These are phyloP conservation scores for Mionectes olivaceus DNA, from an alignment of 2,797 vertebrate genomes.

Conservation along the genomic window DNA sequence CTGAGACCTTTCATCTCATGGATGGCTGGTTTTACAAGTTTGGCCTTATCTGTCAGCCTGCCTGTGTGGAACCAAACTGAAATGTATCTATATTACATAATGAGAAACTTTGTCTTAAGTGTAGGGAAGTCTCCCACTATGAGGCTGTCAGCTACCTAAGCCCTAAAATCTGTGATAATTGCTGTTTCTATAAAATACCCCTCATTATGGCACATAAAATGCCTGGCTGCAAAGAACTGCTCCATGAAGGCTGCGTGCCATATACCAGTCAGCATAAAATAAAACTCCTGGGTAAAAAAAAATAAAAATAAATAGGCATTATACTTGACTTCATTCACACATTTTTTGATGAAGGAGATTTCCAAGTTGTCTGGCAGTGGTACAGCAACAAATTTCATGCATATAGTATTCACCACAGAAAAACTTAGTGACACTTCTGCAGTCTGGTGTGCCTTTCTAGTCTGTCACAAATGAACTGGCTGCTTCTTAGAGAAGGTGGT, in stretches of 20 bases:
- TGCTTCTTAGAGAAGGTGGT: background rate
- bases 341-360: slow-evolving; percentile 28
- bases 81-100: slow-evolving; percentile 75
- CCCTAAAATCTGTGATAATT: slow-evolving; percentile 78
- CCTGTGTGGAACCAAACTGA: slow-evolving; percentile 52
- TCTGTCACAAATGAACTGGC: background rate
- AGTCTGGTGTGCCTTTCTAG: background rate
- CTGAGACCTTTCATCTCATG: slow-evolving; percentile 53
- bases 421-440: background rate
- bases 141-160: slow-evolving; percentile 75
- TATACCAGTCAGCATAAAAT: slow-evolving; percentile 69
- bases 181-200: slow-evolving; percentile 67
- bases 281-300: slow-evolving; percentile 60
- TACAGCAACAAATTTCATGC: slow-evolving; percentile 13
- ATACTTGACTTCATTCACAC: slow-evolving; percentile 10
- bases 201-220: slow-evolving; percentile 74
- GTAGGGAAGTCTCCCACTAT: slow-evolving; percentile 68
- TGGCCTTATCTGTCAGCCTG: slow-evolving; percentile 64
- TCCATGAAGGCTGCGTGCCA: slow-evolving; percentile 62
- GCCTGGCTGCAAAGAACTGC: slow-evolving; percentile 69
- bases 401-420: background rate
- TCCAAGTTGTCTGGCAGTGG: slow-evolving; percentile 34
- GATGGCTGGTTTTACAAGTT: slow-evolving; percentile 64
- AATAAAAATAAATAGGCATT: slow-evolving; percentile 46
- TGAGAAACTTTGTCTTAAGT: slow-evolving; percentile 75